These are phyloP conservation scores for Lithobates pipiens DNA, from an alignment of 2,797 vertebrate species.

Conservation along the genomic window DNA sequence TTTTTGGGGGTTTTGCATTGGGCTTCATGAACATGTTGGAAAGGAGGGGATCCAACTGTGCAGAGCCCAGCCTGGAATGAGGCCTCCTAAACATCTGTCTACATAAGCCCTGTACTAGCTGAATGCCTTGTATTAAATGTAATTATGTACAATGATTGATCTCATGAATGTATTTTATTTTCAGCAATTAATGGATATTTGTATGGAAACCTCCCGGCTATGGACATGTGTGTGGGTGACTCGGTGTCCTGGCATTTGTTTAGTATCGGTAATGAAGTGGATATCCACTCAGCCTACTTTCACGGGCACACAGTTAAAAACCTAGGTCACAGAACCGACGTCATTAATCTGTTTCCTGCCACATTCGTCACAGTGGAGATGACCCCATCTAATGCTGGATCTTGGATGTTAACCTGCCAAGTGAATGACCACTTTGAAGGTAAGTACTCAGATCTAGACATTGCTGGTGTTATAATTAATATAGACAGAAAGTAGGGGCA, in stretches of 20 bases:
- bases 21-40: no score
- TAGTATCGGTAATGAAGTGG: constrained; percentile 93
- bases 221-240: constrained; percentile 82
- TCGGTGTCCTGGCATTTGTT: constrained; percentile 90
- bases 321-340: constrained; percentile 86
- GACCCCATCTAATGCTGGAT: constrained; percentile 79
- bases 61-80: no score
- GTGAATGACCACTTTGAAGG: constrained; percentile 91
- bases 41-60: no score
- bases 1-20: no score
- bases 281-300: constrained; percentile 91
- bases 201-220: constrained; percentile 88
- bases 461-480: no score
- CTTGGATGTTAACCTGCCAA: constrained; percentile 91
- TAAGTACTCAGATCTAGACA: constrained; percentile 65
- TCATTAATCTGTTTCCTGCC: constrained; percentile 90
- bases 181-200: constrained; percentile 93
- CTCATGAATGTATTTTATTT: constrained; percentile 42
- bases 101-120: no score
- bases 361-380: constrained; percentile 86
- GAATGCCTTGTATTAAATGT: no score
- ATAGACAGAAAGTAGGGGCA: no score
- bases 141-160: no score
- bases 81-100: no score
- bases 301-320: constrained; percentile 88